Evolutionary conservation across 2,888 invertebrate species (phyloP).

Genomic region (Hypena proboscidalis): DNA sequence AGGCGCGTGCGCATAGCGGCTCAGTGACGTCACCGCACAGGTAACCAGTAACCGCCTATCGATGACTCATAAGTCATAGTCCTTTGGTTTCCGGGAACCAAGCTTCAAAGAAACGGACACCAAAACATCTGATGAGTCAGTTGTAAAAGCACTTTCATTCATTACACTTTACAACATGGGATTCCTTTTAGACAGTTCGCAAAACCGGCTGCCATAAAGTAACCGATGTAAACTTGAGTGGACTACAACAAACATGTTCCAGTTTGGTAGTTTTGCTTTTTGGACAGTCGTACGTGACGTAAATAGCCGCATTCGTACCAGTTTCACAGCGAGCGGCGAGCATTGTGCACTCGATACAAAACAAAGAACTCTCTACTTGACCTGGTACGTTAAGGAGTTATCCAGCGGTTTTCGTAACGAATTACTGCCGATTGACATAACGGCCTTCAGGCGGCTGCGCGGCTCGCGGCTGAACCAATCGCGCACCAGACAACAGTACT

Average conservation of each 20-base stretch:
- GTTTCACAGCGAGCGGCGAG: slow-evolving; percentile 31
- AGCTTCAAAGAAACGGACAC: slow-evolving; percentile 32
- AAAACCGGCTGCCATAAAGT: slow-evolving; percentile 5
- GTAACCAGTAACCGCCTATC: slow-evolving; percentile 31
- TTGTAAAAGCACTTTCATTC: slow-evolving; percentile 39
- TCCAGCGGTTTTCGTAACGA: slow-evolving; percentile 38
- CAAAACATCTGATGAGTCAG: slow-evolving; percentile 35
- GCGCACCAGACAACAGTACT: slow-evolving; percentile 5
- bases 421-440: slow-evolving; percentile 42
- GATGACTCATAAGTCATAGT: slow-evolving; percentile 42
- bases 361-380: slow-evolving; percentile 49
- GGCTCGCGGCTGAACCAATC: slow-evolving; percentile 10
- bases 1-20: slow-evolving; percentile 60
- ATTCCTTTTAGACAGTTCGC: slow-evolving; percentile 5
- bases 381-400: slow-evolving; percentile 39
- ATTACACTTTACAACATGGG: slow-evolving; percentile 19
- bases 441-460: slow-evolving; percentile 42
- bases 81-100: slow-evolving; percentile 49
- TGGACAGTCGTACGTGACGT: slow-evolving; percentile 7
- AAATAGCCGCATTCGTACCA: slow-evolving; percentile 29
- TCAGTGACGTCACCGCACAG: slow-evolving; percentile 60
- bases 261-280: slow-evolving; percentile 6
- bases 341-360: slow-evolving; percentile 28
- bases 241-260: slow-evolving; percentile 8
- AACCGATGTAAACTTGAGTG: slow-evolving; percentile 2